Percentiles rank a stretch among this genome's conserved stretches.
Evolutionary conservation across 1,140 invertebrate species (phyloP).

Genomic region (Penaeus japonicus): DNA sequence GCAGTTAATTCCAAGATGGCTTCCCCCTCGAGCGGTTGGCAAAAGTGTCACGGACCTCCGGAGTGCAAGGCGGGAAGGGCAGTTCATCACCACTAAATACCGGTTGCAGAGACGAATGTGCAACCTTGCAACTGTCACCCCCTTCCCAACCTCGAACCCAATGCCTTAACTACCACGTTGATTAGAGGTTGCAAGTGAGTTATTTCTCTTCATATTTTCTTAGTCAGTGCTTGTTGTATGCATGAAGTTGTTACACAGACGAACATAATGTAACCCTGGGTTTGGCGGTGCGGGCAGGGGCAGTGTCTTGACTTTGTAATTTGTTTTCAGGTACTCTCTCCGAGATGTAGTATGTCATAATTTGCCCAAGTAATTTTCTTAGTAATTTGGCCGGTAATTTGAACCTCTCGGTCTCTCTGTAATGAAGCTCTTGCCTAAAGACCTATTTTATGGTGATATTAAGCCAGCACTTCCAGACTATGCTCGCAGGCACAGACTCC

Average conservation of each 20-base stretch:
- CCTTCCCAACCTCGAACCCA: constrained; percentile 15
- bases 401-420: constrained; percentile 21
- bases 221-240: constrained; percentile 23
- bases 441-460: not conserved
- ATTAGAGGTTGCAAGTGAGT: constrained; percentile 38
- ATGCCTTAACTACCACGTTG: constrained; percentile 34
- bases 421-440: constrained; percentile 7
- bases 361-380: constrained; percentile 30
- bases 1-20: too few relatives aligned
- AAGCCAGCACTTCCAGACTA: too few relatives aligned
- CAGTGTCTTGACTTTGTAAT: not conserved
- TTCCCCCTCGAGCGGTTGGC: not conserved
- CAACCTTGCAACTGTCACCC: constrained; percentile 44
- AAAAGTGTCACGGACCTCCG: not conserved
- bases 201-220: constrained; percentile 39
- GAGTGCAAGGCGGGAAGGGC: not conserved
- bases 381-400: constrained; percentile 34
- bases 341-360: constrained; percentile 19
- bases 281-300: not conserved
- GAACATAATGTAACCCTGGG: not conserved
- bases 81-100: constrained; percentile 41
- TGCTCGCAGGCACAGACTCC: too few relatives aligned
- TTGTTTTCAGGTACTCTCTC: constrained; percentile 14
- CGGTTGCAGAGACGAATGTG: constrained; percentile 35
- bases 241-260: constrained; percentile 27